Base-by-base conservation (phyloP, 2,113 vertebrate species). In the Diglossa brunneiventris region DNA sequence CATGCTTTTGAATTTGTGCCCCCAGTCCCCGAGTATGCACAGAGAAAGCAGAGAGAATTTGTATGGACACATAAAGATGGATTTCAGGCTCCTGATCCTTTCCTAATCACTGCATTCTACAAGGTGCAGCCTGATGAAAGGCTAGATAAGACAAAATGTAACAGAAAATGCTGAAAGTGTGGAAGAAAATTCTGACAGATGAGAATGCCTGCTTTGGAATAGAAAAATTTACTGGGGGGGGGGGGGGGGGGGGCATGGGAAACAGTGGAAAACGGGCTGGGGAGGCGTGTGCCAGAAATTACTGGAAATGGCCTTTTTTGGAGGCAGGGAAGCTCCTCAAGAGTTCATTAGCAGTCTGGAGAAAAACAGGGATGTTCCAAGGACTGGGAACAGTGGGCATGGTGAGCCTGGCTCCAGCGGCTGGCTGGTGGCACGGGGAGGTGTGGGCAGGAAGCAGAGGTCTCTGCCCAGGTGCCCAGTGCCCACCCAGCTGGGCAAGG, bases 401-500 rank as follows among this genome's bases (percentile, higher is more conserved):
- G 21, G 19, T 44, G 37, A 55, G 8, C 4, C 24, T 41, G 39
- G 3, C 39, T 46, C 16, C 23, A 7, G 59, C 0, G 2, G 8
- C 41, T 52, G 49, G 6, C 27, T 1, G 2, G 15, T 10, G 4
- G 37, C 2, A 7, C 19, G 5, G 31, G 28, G 13, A 66, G 31
- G 2, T 33, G 31, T 0, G 0, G 7, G 13, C 8, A 20, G 24
- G 19, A 1, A 55, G 13, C 39, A 42, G 46, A 85, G 17, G 2
- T 58, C 41, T 70, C 27, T 41, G 15, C 6, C 5, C 28, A 31
- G 8, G 26, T 61, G 35, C 15, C 9, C 30, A 11, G 20, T 15
- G 35, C 69, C 72, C 0, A 0, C 19, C 16, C 24, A 44, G 30
- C 10, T 7, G 3, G 2, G 4, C 0, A 0, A 7, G 35, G 11